These are phyloP conservation scores for Nicator chloris DNA, from an alignment of 2,113 vertebrate species.

Conservation along the genomic window DNA sequence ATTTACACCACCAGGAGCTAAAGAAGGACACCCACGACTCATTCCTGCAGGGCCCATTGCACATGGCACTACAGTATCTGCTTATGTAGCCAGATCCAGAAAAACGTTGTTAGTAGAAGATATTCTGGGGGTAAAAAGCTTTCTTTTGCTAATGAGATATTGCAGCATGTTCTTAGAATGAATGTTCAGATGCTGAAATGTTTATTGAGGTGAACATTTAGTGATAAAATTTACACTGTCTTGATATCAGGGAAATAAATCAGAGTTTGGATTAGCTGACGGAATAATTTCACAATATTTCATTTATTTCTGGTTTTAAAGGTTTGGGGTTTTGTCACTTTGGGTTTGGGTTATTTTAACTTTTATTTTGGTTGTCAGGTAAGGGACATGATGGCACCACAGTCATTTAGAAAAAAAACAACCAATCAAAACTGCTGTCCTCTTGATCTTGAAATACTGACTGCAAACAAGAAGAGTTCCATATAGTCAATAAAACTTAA, in stretches of 20 bases:
- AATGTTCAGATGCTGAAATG: background rate
- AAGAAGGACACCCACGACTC: constrained; percentile 87
- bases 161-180: background rate
- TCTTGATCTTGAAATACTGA: background rate
- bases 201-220: background rate
- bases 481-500: background rate
- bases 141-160: background rate
- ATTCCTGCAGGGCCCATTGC: constrained; percentile 88
- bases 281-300: background rate
- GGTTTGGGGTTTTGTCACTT: fast-evolving
- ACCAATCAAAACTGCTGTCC: background rate
- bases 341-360: background rate
- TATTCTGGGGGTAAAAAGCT: constrained; percentile 85
- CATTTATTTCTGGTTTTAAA: background rate
- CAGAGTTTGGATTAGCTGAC: background rate
- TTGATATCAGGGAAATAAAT: background rate
- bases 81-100: constrained; percentile 94
- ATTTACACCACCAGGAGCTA: constrained; percentile 90
- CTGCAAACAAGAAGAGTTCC: background rate
- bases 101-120: constrained; percentile 94
- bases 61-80: constrained; percentile 91
- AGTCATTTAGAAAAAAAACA: background rate
- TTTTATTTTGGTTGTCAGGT: background rate
- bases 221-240: background rate
- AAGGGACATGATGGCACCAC: background rate